Percentiles rank a stretch among this genome's conserved stretches.
These are phyloP conservation scores for Phaedon cochleariae DNA, from an alignment of 2,888 invertebrate genomes.

Conservation along the genomic window DNA sequence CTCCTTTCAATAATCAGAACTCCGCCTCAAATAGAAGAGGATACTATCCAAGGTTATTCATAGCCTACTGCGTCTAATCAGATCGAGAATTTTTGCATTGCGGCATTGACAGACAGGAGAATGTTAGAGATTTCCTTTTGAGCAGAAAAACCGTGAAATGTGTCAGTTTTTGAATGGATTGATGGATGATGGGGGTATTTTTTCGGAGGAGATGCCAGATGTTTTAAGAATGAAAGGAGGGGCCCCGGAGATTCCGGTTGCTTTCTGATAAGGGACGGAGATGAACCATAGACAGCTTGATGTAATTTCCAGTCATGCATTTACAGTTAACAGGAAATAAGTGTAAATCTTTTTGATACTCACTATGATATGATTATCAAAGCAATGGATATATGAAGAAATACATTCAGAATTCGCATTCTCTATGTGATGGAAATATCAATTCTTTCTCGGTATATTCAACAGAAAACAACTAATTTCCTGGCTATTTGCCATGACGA, in stretches of 20 bases:
- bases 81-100: constrained; percentile 34
- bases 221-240: constrained; percentile 10
- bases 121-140: constrained; percentile 24
- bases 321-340: too few species aligned
- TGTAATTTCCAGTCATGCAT: not conserved
- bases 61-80: constrained; percentile 37
- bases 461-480: too few species aligned
- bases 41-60: constrained; percentile 34
- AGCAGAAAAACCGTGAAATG: constrained; percentile 29
- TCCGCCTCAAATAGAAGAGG: constrained; percentile 29
- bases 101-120: constrained; percentile 27
- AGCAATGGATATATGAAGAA: too few species aligned
- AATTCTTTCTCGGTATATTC: too few species aligned
- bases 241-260: not conserved
- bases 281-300: not conserved
- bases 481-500: too few species aligned
- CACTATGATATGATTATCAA: too few species aligned
- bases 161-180: constrained; percentile 25
- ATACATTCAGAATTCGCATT: too few species aligned
- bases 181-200: constrained; percentile 31
- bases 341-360: too few species aligned
- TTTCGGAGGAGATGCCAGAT: constrained; percentile 26
- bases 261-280: not conserved
- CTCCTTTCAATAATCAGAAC: not conserved
- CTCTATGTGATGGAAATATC: too few species aligned